Conservation (phyloP, 2,888 invertebrate genomes). For the Aporophyla nigra region DNA sequence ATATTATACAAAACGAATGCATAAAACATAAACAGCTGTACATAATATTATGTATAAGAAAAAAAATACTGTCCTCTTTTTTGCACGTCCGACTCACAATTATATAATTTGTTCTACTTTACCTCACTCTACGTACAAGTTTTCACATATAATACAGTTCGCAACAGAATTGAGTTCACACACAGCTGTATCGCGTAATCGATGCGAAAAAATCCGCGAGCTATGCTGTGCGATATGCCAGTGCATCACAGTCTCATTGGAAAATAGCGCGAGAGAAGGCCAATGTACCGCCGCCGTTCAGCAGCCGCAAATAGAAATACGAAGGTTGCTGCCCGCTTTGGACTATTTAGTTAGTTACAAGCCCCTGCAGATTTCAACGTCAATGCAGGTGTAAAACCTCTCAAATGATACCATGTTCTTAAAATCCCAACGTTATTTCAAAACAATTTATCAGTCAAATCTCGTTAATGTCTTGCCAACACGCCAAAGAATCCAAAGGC, state of each 20-base stretch:
- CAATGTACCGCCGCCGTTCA: slow-evolving; percentile 85
- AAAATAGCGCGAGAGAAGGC: slow-evolving; percentile 87
- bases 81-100: slow-evolving; percentile 55
- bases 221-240: slow-evolving; percentile 77
- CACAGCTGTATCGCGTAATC: slow-evolving; percentile 67
- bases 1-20: neutral
- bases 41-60: slow-evolving; percentile 26
- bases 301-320: slow-evolving; percentile 85
- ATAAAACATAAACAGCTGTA: slow-evolving; percentile 23
- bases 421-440: slow-evolving; percentile 22
- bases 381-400: slow-evolving; percentile 46
- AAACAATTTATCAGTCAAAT: slow-evolving; percentile 34
- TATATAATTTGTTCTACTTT: slow-evolving; percentile 67
- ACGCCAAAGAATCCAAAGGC: slow-evolving; percentile 40
- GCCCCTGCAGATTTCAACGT: slow-evolving; percentile 73
- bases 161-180: slow-evolving; percentile 64
- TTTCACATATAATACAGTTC: slow-evolving; percentile 60
- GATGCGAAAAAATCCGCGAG: slow-evolving; percentile 70
- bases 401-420: slow-evolving; percentile 2
- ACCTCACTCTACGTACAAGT: slow-evolving; percentile 52
- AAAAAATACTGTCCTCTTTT: slow-evolving; percentile 44
- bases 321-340: slow-evolving; percentile 86
- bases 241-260: slow-evolving; percentile 80
- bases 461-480: slow-evolving; percentile 25
- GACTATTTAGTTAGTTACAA: slow-evolving; percentile 79